phyloP scores from a whole-genome alignment of 1,140 invertebrate genomes.

The Bombyx mori region DNA sequence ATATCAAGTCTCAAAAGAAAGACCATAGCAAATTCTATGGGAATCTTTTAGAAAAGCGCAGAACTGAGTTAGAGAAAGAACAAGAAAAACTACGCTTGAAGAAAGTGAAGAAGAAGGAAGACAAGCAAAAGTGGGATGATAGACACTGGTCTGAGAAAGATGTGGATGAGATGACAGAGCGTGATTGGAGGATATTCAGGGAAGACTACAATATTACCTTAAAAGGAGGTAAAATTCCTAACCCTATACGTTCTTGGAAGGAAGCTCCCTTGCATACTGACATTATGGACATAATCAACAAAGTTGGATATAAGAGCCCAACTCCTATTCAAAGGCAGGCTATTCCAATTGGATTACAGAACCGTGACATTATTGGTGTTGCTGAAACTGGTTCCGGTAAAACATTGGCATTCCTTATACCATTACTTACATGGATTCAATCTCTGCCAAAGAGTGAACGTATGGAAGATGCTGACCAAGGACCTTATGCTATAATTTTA shows the following conservation, averaged over 20 bases:
- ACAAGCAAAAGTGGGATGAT: constrained; percentile 99
- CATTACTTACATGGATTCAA: constrained; percentile 97
- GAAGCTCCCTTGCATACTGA: constrained; percentile 94
- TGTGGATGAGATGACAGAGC: constrained; percentile 95
- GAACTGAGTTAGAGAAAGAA: constrained; percentile 97
- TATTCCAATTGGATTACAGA: constrained; percentile 98
- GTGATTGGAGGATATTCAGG: constrained; percentile 99
- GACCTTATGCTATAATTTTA: constrained; percentile 99
- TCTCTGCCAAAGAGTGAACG: constrained; percentile 96
- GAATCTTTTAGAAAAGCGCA: constrained; percentile 92
- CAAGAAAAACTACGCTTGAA: constrained; percentile 96
- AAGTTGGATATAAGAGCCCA: constrained; percentile 97
- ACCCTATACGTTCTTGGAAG: constrained; percentile 95
- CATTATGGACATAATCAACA: constrained; percentile 95
- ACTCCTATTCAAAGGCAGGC: constrained; percentile 99
- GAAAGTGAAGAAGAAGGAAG: constrained; percentile 95
- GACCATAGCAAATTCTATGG: constrained; percentile 99
- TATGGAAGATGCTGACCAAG: constrained; percentile 92
- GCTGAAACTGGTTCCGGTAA: constrained; percentile 99
- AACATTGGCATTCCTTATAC: constrained; percentile 98
- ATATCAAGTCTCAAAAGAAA: constrained; percentile 97
- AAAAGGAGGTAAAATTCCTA: constrained; percentile 97
- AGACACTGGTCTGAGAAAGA: constrained; percentile 98
- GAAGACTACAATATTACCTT: constrained; percentile 99
- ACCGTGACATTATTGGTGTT: constrained; percentile 99